phyloP scores from a whole-genome alignment of 2,113 vertebrate species.

The Ondatra zibethicus region DNA sequence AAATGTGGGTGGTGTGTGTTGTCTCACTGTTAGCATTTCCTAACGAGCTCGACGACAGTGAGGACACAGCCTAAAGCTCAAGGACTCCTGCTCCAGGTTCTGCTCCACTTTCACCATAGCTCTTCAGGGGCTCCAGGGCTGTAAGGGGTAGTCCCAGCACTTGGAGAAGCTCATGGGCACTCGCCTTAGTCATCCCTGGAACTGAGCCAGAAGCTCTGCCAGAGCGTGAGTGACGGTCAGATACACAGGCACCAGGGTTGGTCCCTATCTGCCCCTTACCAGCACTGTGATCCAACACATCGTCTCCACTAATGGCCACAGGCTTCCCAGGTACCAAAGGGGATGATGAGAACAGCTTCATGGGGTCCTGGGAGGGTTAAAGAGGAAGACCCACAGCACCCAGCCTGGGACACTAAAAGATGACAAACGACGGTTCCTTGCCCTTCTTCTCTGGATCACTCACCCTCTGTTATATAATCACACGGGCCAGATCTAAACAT shows the following conservation, averaged over 20 bases:
- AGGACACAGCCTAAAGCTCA: neutral
- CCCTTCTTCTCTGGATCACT: neutral
- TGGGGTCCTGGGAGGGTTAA: neutral
- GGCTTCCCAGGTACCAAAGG: neutral
- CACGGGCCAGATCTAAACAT: constrained; percentile 32
- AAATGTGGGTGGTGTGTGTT: neutral
- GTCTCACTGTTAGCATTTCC: neutral
- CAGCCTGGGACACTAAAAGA: neutral
- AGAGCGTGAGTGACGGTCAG: neutral
- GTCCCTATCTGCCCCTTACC: neutral
- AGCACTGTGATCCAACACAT: neutral
- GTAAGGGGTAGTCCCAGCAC: neutral
- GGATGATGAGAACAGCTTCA: neutral
- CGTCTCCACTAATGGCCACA: neutral
- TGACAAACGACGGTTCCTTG: neutral
- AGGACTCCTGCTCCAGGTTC: neutral
- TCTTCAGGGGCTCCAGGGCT: accelerated
- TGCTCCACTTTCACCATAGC: neutral
- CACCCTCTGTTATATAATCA: constrained; percentile 46
- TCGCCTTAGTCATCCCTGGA: neutral
- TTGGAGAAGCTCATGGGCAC: neutral
- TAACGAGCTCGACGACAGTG: neutral
- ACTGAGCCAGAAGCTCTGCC: neutral
- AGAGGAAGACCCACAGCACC: neutral
- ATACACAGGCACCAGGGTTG: neutral